These are phyloP conservation scores for Coilia nasus DNA, from an alignment of 2,797 vertebrate genomes.

Conservation along the genomic window DNA sequence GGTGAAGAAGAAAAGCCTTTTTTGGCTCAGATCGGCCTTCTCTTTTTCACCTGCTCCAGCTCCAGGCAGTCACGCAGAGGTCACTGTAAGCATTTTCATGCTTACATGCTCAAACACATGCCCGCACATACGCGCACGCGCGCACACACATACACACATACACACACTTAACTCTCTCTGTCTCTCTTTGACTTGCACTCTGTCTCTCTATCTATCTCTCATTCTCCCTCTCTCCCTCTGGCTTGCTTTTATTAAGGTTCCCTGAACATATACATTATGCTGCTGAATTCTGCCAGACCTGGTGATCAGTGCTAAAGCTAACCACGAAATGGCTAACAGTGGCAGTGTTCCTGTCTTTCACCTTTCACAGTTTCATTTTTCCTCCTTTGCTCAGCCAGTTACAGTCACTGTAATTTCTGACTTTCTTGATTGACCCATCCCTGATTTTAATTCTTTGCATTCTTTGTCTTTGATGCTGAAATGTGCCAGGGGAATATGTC, in stretches of 20 bases:
- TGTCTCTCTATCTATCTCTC: background rate
- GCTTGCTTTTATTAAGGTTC: no score
- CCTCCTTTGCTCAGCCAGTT: no score
- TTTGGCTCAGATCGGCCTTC: background rate
- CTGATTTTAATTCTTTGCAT: no score
- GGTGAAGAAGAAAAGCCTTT: slow-evolving; percentile 8
- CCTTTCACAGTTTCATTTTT: no score
- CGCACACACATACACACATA: background rate
- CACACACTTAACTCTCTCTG: background rate
- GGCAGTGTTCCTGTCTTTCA: no score
- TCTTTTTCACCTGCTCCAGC: background rate
- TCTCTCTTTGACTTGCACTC: no score
- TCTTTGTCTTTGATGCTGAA: no score
- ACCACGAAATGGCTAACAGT: background rate
- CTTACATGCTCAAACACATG: background rate
- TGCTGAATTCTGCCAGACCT: background rate
- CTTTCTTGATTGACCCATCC: no score
- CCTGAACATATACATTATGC: background rate
- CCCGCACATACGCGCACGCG: no score
- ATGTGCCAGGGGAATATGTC: no score
- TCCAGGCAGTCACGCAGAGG: background rate
- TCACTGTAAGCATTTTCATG: background rate
- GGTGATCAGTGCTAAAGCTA: background rate
- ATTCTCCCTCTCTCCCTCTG: no score
- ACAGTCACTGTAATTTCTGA: no score